phyloP scores from a whole-genome alignment of 2,888 invertebrate genomes.

The Cantharis rufa region DNA sequence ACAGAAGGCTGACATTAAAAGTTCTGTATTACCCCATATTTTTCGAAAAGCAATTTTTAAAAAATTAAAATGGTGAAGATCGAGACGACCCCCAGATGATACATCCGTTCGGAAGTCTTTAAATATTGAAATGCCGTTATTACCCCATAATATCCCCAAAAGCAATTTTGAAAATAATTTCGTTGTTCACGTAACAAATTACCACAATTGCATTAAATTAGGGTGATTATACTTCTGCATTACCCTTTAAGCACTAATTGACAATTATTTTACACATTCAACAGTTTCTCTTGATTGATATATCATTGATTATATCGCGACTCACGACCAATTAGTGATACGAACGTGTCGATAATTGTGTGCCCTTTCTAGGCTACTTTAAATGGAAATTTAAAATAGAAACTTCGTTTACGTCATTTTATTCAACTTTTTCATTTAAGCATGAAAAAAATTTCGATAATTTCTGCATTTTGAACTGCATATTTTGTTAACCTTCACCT shows the following conservation, averaged over 20 bases:
- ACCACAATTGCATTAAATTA: not conserved
- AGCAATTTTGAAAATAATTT: not conserved
- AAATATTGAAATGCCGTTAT: not conserved
- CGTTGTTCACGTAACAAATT: too few species aligned
- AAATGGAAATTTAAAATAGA: not conserved
- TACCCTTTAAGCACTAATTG: conserved; percentile 13
- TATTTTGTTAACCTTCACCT: not conserved
- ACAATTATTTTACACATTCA: conserved; percentile 13
- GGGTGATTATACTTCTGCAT: conserved; percentile 6
- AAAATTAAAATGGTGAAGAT: too few species aligned
- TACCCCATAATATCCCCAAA: not conserved
- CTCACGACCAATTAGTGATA: conserved; percentile 8
- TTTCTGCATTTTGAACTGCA: not conserved
- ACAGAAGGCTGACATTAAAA: too few species aligned
- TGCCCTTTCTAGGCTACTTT: not conserved
- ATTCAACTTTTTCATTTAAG: not conserved
- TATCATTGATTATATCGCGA: conserved; percentile 8
- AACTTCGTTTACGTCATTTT: not conserved
- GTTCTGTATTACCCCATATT: too few species aligned
- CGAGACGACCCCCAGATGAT: too few species aligned
- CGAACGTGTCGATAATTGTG: conserved; percentile 4
- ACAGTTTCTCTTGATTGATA: conserved; percentile 13
- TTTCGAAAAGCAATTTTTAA: too few species aligned
- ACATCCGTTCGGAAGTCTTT: too few species aligned
- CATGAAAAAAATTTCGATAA: not conserved